Percentiles rank a stretch among this genome's conserved stretches.
Conservation (phyloP, 1,140 invertebrate species). For the Drosophila funebris region DNA sequence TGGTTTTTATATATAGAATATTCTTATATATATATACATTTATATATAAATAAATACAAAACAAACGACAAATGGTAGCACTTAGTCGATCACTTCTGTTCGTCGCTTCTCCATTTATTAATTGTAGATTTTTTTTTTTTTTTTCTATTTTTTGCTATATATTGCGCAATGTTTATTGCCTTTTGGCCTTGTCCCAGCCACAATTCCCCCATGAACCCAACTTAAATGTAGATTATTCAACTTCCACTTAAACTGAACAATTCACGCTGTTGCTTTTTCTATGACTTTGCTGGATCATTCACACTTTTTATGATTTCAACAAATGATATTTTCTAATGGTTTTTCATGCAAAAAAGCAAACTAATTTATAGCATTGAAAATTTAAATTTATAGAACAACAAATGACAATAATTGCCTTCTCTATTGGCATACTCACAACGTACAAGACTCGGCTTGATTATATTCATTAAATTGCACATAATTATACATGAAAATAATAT, state of each 20-base stretch:
- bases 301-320: too few species aligned
- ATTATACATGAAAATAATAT: not conserved
- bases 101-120: not conserved
- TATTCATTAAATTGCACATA: not conserved
- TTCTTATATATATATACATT: not conserved
- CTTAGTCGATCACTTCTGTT: conserved; percentile 12
- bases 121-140: not conserved
- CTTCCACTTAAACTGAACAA: not conserved
- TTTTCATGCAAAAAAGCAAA: too few species aligned
- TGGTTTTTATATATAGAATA: too few species aligned
- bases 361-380: not conserved
- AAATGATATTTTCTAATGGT: too few species aligned
- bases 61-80: not conserved
- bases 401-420: not conserved
- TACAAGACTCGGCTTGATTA: not conserved
- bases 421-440: not conserved
- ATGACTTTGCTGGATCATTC: too few species aligned
- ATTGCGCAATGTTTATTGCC: not conserved
- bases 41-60: not conserved
- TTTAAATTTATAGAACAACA: not conserved
- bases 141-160: not conserved
- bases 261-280: not conserved
- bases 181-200: not conserved
- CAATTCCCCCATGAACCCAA: not conserved
- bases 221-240: not conserved